phyloP scores from a whole-genome alignment of 53 echinoderm and acorn worm genomes.

The Holothuria scabra region DNA sequence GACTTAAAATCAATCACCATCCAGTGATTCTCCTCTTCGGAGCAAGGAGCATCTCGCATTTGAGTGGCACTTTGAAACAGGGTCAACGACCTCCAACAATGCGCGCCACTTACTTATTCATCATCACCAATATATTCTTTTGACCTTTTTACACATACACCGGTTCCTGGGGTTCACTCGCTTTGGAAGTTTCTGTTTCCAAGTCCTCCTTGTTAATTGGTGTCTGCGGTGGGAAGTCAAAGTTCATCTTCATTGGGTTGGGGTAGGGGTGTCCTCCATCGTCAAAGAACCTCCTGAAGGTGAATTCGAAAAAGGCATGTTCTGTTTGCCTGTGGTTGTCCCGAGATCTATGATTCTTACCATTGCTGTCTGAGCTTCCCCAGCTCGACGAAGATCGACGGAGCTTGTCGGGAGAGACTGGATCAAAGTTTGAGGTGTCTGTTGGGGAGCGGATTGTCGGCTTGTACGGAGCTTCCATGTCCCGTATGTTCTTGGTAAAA shows the following conservation, averaged over 20 bases:
- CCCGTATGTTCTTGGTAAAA: slow-evolving; percentile 80
- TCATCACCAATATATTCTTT: too few relatives aligned
- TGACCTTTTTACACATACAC: slow-evolving; percentile 70
- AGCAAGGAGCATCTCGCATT: too few relatives aligned
- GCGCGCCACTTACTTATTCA: too few relatives aligned
- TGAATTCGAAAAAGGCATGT: slow-evolving; percentile 99
- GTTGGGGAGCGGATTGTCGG: slow-evolving; percentile 85
- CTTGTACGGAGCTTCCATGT: slow-evolving; percentile 78
- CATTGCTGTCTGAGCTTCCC: slow-evolving; percentile 85
- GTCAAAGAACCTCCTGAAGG: slow-evolving; percentile 96
- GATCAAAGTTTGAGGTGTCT: slow-evolving; percentile 98
- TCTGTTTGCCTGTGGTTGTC: slow-evolving; percentile 82
- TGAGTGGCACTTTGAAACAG: too few relatives aligned
- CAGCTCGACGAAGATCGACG: slow-evolving; percentile 80
- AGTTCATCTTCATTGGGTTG: slow-evolving; percentile 68
- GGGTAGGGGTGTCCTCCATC: slow-evolving; percentile 88
- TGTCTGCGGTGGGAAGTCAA: slow-evolving; percentile 47
- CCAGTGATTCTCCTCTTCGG: too few relatives aligned
- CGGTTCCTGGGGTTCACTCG: slow-evolving; percentile 77
- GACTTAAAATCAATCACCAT: too few relatives aligned
- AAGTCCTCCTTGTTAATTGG: slow-evolving; percentile 63
- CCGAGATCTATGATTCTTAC: slow-evolving; percentile 33
- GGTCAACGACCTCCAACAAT: too few relatives aligned
- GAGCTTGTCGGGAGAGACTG: slow-evolving; percentile 83
- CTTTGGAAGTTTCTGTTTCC: slow-evolving; percentile 52